Percentiles rank a stretch among this genome's conserved stretches.
Conservation (phyloP, 2,888 invertebrate genomes). For the Clitarchus hookeri region DNA sequence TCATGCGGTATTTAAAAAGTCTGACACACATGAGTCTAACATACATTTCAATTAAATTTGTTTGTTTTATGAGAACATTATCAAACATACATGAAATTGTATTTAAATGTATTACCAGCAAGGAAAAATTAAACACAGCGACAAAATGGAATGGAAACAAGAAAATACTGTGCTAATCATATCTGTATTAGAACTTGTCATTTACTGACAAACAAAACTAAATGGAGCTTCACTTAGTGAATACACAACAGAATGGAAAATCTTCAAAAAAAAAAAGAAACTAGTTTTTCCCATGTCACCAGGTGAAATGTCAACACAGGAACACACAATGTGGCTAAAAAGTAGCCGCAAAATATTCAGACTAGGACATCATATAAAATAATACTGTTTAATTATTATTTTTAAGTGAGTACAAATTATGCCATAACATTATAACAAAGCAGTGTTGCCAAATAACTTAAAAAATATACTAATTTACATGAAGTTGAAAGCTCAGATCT, state of each 20-base stretch:
- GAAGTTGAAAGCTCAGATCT: neutral
- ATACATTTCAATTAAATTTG: neutral
- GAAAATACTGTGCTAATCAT: too few species aligned
- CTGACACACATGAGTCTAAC: neutral
- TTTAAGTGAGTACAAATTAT: neutral
- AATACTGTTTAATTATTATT: neutral
- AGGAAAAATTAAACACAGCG: too few species aligned
- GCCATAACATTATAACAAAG: neutral
- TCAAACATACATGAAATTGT: too few species aligned
- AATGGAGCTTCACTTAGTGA: neutral
- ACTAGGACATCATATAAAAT: neutral
- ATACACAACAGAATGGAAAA: neutral
- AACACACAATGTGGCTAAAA: neutral
- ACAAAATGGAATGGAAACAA: too few species aligned
- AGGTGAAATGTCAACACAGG: neutral
- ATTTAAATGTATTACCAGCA: too few species aligned
- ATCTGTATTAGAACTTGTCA: too few species aligned
- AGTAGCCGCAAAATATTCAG: conserved; percentile 6
- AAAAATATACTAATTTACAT: neutral
- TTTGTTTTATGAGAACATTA: too few species aligned
- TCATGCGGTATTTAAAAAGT: neutral
- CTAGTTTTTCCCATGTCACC: neutral
- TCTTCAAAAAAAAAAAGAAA: neutral
- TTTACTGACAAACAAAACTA: neutral
- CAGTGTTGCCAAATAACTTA: neutral